A percentile compares a stretch with the other conserved stretches of the same genome.
Conservation (phyloP, 2,888 invertebrate species). For the Catonia carolina region DNA sequence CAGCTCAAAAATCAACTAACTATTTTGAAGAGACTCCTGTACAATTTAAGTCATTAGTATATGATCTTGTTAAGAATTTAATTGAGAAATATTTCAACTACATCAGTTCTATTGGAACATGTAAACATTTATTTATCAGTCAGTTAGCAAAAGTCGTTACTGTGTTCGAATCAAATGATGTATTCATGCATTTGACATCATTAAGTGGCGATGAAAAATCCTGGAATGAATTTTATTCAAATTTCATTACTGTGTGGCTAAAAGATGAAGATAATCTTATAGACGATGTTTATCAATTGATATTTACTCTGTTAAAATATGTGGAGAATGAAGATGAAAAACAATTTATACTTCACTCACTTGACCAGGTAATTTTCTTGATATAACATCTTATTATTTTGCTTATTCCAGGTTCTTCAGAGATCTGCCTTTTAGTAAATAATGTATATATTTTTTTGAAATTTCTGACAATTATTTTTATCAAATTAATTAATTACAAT, state of each 20-base stretch:
- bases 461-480: too few species aligned
- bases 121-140: not conserved
- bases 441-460: too few species aligned
- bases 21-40: not conserved
- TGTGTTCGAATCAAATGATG: not conserved
- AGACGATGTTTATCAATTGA: constrained; percentile 6
- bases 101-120: too few species aligned
- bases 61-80: not conserved
- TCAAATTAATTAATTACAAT: too few species aligned
- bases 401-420: too few species aligned
- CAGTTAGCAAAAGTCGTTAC: constrained; percentile 1
- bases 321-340: constrained; percentile 7
- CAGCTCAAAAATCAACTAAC: not conserved
- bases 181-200: not conserved
- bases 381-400: not conserved
- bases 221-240: constrained; percentile 16
- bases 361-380: constrained; percentile 3
- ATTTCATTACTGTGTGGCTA: constrained; percentile 44
- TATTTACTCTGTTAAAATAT: constrained; percentile 15
- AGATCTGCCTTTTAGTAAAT: too few species aligned
- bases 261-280: constrained; percentile 38
- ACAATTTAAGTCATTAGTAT: not conserved
- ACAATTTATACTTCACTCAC: not conserved
- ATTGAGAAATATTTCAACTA: not conserved
- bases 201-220: not conserved